Evolutionary conservation across 2,113 vertebrate species (phyloP), one percentile per base, ranked within the genome.

Genomic region (Indri indri): DNA sequence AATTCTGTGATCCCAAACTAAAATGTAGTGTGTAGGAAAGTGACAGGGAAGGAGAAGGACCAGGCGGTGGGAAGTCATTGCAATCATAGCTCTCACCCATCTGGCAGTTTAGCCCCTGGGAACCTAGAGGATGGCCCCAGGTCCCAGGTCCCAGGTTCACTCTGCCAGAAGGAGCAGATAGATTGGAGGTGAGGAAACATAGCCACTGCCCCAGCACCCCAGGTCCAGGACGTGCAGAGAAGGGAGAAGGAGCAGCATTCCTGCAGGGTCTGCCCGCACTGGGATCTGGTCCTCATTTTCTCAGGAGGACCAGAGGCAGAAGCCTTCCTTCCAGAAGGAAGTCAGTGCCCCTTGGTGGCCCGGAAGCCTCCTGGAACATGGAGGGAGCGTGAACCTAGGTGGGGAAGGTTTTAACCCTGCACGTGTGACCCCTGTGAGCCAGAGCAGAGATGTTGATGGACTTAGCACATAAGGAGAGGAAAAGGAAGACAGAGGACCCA

Each of bases 281-380:
- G 27, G 5, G 17, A 66, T 13, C 9, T 47, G 1, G 17, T 30
- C 79, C 32, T 47, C 16, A 18, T 32, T 82, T 42, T 54, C 54
- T 54, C 4, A 12, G 47, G 11, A 96, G 12, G 73, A 77, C 27
- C 17, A 71, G 68, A 74, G 11, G 6, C n/a, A n/a, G n/a, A n/a
- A n/a, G n/a, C n/a, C n/a, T n/a, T n/a, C n/a, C 42, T 84, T 95
- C 37, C 42, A 32, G n/a, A 88, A 84, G n/a, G n/a, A 88, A 84
- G 79, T 27, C 81, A 63, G 10, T 50, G 25, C 5, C 30, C 17
- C 18, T 27, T 70, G 34, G 77, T 70, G 61, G 22, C 5, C 76
- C 30, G 9, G 47, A 65, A 13, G 23, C 23, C 87, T 82, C 54
- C 23, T 45, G 42, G 34, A 42, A 63, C 34, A 7, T 30, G 47